Evolutionary conservation across 2,888 invertebrate genomes (phyloP).

Genomic region (Protodeltote pygarga): DNA sequence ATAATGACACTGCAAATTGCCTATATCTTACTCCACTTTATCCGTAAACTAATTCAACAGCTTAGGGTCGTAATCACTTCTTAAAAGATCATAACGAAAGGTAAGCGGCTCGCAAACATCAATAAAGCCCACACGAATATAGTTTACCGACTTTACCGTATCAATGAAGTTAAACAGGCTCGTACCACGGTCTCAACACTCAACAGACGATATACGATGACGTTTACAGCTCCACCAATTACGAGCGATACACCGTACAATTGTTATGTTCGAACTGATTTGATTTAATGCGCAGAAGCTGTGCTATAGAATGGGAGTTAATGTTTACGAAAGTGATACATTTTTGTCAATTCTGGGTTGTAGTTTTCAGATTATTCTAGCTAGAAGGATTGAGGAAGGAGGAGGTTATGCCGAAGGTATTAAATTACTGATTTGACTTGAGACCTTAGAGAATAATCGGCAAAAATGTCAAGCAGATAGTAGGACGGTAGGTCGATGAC

Average conservation of each 20-base stretch:
- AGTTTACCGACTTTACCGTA: slow-evolving; percentile 12
- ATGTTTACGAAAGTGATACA: not conserved
- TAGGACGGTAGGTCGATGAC: too few relatives aligned
- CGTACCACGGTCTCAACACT: slow-evolving; percentile 29
- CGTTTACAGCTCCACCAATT: slow-evolving; percentile 36
- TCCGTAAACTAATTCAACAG: slow-evolving; percentile 4
- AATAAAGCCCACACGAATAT: slow-evolving; percentile 37
- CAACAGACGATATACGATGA: slow-evolving; percentile 34
- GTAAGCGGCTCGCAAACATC: slow-evolving; percentile 22
- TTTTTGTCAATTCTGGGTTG: too few relatives aligned
- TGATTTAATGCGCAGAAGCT: slow-evolving; percentile 19
- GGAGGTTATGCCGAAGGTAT: too few relatives aligned
- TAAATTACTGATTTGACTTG: too few relatives aligned
- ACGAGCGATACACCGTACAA: slow-evolving; percentile 27
- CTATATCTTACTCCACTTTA: too few relatives aligned
- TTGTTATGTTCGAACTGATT: slow-evolving; percentile 30
- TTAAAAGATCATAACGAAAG: slow-evolving; percentile 23
- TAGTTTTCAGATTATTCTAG: too few relatives aligned
- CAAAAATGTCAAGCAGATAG: too few relatives aligned
- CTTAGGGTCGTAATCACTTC: slow-evolving; percentile 25
- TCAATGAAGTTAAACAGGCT: slow-evolving; percentile 7
- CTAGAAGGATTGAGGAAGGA: too few relatives aligned
- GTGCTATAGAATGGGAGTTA: slow-evolving; percentile 2
- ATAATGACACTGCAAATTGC: too few relatives aligned
- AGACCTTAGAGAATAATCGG: too few relatives aligned